Conservation (phyloP, 2,797 vertebrate genomes). For the Xenops minutus region DNA sequence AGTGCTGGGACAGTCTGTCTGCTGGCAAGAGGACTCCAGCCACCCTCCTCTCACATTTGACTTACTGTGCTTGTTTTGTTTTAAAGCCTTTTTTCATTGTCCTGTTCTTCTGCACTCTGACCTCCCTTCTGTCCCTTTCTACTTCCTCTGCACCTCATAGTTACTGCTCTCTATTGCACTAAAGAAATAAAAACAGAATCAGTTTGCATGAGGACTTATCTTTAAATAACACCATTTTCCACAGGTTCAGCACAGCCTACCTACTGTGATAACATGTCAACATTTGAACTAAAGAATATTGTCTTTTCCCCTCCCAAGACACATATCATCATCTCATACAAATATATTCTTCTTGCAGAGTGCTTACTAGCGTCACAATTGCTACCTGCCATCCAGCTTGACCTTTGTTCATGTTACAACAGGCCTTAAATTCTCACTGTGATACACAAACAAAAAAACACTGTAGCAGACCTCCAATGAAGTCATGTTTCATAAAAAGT, state of each 20-base stretch:
- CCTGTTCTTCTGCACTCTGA: background rate
- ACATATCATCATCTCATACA: constrained; percentile 8
- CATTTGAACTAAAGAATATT: background rate
- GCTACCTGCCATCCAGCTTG: background rate
- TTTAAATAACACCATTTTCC: background rate
- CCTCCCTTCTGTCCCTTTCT: background rate
- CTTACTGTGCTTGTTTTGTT: background rate
- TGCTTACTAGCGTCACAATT: background rate
- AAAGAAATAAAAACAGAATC: background rate
- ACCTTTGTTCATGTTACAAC: background rate
- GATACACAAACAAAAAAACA: background rate
- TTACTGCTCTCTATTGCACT: background rate
- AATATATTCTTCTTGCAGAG: background rate
- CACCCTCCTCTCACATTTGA: background rate
- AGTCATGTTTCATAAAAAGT: background rate
- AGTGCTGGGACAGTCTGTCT: constrained; percentile 45
- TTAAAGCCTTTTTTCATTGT: background rate
- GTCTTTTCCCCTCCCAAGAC: constrained; percentile 31
- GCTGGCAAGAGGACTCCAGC: background rate
- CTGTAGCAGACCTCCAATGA: background rate
- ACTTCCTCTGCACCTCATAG: background rate
- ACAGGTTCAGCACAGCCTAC: background rate
- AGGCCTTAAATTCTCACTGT: background rate
- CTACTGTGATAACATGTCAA: background rate
- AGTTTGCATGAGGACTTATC: background rate